A percentile compares a stretch with the other conserved stretches of the same genome.
Conservation (phyloP, 2,113 vertebrate genomes). For the Sakesphorus luctuosus region DNA sequence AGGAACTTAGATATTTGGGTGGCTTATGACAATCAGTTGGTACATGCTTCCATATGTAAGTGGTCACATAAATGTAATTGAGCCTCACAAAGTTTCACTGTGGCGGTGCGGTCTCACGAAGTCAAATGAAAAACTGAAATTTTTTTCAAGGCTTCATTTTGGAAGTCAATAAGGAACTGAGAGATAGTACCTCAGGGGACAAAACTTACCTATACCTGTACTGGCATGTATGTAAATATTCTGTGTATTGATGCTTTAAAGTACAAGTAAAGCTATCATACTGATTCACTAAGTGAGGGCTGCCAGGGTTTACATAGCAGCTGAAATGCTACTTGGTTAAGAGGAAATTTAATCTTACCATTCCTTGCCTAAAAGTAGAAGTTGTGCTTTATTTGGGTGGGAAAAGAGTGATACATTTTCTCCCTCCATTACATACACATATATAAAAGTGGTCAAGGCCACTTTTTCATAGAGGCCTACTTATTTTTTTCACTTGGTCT, state of each 20-base stretch:
- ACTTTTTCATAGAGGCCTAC: background rate
- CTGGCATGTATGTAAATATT: background rate
- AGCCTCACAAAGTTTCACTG: background rate
- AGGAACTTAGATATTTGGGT: background rate
- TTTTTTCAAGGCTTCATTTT: background rate
- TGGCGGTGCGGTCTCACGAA: fast-evolving
- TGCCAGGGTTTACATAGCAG: background rate
- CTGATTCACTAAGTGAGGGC: background rate
- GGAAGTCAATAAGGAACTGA: background rate
- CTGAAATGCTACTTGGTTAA: background rate
- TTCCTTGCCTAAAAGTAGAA: background rate
- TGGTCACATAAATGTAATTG: background rate
- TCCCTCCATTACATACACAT: background rate
- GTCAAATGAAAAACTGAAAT: background rate
- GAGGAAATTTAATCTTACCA: background rate
- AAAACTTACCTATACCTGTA: background rate
- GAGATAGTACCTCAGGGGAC: background rate
- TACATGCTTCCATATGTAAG: background rate
- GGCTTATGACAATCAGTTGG: background rate
- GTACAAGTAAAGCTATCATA: background rate
- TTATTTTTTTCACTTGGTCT: background rate
- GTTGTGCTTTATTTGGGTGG: background rate
- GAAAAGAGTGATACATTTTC: background rate
- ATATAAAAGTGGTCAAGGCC: background rate
- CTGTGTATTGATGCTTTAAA: background rate